These are phyloP conservation scores for Palaemon carinicauda DNA, from an alignment of 1,140 invertebrate genomes.

Conservation along the genomic window DNA sequence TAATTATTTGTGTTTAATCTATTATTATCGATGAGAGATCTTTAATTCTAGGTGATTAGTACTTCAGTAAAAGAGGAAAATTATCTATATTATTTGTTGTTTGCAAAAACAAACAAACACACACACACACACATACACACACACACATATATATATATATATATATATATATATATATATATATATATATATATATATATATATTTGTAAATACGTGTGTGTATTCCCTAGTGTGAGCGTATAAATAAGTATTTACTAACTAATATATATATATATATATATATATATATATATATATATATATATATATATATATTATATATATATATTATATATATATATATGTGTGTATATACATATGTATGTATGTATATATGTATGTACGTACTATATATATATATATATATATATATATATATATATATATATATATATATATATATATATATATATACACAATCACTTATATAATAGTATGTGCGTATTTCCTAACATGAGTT, in stretches of 20 bases:
- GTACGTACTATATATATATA: background rate
- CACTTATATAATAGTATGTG: too few species aligned
- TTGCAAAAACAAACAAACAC: background rate
- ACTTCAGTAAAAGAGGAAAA: too few species aligned
- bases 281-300: background rate
- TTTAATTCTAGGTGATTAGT: too few species aligned
- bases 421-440: too few species aligned
- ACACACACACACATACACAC: background rate
- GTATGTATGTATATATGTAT: background rate
- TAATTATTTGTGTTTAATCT: too few species aligned
- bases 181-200: constrained; percentile 15
- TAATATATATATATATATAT: constrained; percentile 25
- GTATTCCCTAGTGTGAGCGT: too few species aligned
- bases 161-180: background rate
- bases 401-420: background rate
- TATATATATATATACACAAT: too few species aligned
- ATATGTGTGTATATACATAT: background rate
- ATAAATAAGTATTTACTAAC: too few species aligned
- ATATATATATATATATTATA: constrained; percentile 1
- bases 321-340: background rate
- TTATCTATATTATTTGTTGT: too few species aligned
- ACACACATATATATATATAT: background rate
- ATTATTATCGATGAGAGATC: too few species aligned
- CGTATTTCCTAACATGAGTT: too few species aligned
- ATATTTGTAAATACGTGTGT: background rate